Evolutionary conservation across 2,113 vertebrate species (phyloP).

Genomic region (Ahaetulla prasina): DNA sequence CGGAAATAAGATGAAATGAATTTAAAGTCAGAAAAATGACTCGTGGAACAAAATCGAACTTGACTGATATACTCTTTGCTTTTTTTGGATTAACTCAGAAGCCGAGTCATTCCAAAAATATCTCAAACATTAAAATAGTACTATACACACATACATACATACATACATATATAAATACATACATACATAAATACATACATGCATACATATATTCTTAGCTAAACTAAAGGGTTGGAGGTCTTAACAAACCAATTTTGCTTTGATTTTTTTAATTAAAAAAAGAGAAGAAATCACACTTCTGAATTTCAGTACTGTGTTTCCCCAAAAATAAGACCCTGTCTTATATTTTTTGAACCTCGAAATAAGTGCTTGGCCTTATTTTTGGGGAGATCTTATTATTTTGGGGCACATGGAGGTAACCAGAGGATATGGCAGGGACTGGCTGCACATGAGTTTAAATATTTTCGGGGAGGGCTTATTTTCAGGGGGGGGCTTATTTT

Average conservation of each 20-base stretch:
- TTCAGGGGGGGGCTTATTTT: too few relatives aligned
- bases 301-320: too few relatives aligned
- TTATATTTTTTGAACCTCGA: too few relatives aligned
- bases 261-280: not conserved
- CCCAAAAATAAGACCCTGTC: too few relatives aligned
- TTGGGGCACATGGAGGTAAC: too few relatives aligned
- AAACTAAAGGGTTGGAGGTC: not conserved
- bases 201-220: not conserved
- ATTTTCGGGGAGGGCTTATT: too few relatives aligned
- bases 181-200: rapidly evolving
- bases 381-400: too few relatives aligned
- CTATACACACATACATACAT: too few relatives aligned
- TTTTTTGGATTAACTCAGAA: not conserved
- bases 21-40: not conserved
- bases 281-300: not conserved
- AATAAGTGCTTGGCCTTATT: too few relatives aligned
- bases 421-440: too few relatives aligned
- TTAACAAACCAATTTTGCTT: not conserved
- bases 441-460: too few relatives aligned
- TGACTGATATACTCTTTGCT: not conserved
- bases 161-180: too few relatives aligned
- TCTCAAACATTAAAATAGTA: not conserved
- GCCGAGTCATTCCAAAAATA: not conserved
- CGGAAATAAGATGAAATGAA: not conserved
- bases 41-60: not conserved